Evolutionary conservation across 2,113 vertebrate species (phyloP).

Genomic region (Copsychus sechellarum): DNA sequence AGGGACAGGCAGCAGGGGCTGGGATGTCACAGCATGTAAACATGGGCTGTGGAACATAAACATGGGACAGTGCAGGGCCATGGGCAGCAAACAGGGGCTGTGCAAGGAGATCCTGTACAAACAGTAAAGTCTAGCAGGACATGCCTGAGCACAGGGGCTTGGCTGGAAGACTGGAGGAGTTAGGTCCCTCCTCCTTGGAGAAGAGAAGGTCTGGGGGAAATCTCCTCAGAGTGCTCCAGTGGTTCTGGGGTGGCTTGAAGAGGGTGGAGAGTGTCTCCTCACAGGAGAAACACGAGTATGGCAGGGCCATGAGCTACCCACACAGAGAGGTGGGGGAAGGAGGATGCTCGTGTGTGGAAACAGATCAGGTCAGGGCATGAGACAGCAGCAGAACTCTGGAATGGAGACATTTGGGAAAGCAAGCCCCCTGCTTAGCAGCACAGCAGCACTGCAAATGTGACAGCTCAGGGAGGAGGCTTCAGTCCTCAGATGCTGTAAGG

Average conservation of each 20-base stretch:
- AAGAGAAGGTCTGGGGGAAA: not conserved
- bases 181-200: not conserved
- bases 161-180: not conserved
- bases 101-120: slow-evolving; percentile 1
- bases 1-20: not conserved
- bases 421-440: not conserved
- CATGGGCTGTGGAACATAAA: not conserved
- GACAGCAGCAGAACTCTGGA: not conserved
- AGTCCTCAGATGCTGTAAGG: not conserved
- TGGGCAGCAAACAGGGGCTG: not conserved
- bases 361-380: not conserved
- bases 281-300: not conserved
- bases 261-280: not conserved
- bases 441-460: not conserved
- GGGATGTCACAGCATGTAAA: not conserved
- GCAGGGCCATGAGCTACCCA: not conserved
- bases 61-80: not conserved
- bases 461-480: not conserved
- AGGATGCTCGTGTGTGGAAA: not conserved
- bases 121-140: not conserved
- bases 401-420: not conserved
- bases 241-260: not conserved
- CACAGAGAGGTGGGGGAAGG: not conserved
- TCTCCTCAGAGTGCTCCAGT: not conserved
- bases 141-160: not conserved